Evolutionary conservation across 2,113 vertebrate species (phyloP).

Genomic region (Equus quagga): DNA sequence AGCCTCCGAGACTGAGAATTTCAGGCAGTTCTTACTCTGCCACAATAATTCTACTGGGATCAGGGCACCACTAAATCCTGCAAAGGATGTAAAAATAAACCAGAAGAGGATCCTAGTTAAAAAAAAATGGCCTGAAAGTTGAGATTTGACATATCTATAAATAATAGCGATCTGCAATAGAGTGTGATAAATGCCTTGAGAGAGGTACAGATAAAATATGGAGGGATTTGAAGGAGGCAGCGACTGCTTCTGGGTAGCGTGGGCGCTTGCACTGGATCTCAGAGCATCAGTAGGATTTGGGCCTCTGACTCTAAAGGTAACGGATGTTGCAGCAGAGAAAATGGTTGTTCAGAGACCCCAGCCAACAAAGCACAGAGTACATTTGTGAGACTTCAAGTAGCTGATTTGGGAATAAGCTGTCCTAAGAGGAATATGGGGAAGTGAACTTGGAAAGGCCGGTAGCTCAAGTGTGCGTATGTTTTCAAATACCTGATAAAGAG

Average conservation of each 20-base stretch:
- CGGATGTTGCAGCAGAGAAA: background rate
- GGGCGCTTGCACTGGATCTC: background rate
- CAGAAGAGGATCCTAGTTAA: slow-evolving; percentile 26
- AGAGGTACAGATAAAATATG: slow-evolving; percentile 55
- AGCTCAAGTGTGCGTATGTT: background rate
- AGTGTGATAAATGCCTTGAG: slow-evolving; percentile 66
- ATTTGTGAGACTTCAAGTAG: background rate
- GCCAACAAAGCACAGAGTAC: background rate
- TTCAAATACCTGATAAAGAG: background rate
- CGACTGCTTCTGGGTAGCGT: background rate
- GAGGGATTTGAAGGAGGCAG: slow-evolving; percentile 15
- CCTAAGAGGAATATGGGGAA: background rate
- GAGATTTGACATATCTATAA: slow-evolving; percentile 76
- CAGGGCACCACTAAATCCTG: slow-evolving; percentile 34
- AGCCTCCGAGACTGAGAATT: background rate
- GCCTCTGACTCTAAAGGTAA: background rate
- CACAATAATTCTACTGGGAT: slow-evolving; percentile 29
- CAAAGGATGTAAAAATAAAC: slow-evolving; percentile 64
- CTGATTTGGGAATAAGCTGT: background rate
- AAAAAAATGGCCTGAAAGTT: slow-evolving; percentile 65
- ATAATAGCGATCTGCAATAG: slow-evolving; percentile 67
- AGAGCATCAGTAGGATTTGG: background rate
- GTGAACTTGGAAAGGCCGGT: background rate
- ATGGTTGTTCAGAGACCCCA: background rate
- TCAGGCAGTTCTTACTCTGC: no score